Evolutionary conservation across 2,888 invertebrate genomes (phyloP), one percentile per base, ranked within the genome.

Genomic region (Andrena bicolor): DNA sequence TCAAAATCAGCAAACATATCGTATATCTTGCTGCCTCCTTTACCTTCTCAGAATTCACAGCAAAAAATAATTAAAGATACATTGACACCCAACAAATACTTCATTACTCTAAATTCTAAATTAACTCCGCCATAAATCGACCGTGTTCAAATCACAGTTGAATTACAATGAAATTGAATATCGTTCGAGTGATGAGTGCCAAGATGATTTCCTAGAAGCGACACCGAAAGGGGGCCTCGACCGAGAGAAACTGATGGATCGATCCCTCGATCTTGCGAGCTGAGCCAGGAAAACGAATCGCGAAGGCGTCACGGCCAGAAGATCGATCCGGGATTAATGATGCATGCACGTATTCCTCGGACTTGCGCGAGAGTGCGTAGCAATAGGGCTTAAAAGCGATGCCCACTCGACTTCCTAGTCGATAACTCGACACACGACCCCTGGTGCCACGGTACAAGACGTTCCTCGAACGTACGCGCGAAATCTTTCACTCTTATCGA

Each of bases 281-380:
- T 51, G 74, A 35, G 60, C 51, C 74, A 26, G 72, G 73, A 76
- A 82, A 77, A 75, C 65, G 82, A 76, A 83, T 74, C 63, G 72
- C 68, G 72, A 75, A 85, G 85, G 82, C 90, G 85, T 90, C 87
- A 85, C 84, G 87, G 82, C 64, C 56, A 69, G 79, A 85, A 84
- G 89, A 90, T 90, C 90, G 88, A 90, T 90, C 88, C 48, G 75
- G 76, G 64, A 77, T 88, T 88, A 87, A 87, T 86, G 90, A 88
- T 80, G 88, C 90, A 82, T 88, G 84, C 84, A 82, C 79, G 68
- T 76, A 87, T 81, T 78, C 71, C 76, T 35, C 60, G 73, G 71
- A 79, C 75, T 75, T 77, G 85, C 51, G 78, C 65, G 80, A 70
- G 85, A 76, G 79, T 80, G 80, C 86, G 77, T 72, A 74, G 80